phyloP scores from a whole-genome alignment of 2,113 vertebrate genomes.

The Grammomys dolichurus region DNA sequence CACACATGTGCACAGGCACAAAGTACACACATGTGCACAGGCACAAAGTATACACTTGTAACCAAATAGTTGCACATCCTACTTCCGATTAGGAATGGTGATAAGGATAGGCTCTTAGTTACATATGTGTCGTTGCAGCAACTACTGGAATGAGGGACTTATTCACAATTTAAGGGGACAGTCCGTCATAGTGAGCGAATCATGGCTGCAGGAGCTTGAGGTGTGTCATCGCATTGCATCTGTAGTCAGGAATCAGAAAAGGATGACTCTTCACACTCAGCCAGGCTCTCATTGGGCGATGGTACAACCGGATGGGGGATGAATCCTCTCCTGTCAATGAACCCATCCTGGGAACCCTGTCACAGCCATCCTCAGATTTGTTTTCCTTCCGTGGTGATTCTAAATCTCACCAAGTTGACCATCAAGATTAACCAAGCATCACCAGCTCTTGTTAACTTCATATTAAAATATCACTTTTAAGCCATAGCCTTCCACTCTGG shows the following conservation, averaged over 20 bases:
- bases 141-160: neutral
- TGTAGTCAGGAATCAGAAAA: neutral
- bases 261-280: neutral
- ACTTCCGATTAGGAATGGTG: neutral
- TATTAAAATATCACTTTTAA: neutral
- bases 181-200: too few relatives aligned
- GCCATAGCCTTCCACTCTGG: neutral
- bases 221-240: neutral
- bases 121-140: neutral
- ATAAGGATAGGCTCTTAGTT: neutral
- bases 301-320: too few relatives aligned
- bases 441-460: neutral
- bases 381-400: neutral
- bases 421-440: neutral
- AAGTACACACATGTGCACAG: neutral
- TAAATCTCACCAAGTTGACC: neutral
- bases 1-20: neutral
- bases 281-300: neutral
- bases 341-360: neutral
- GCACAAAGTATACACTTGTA: too few relatives aligned
- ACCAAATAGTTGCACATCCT: neutral
- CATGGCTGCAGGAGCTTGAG: neutral
- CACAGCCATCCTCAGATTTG: neutral
- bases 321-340: neutral
- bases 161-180: too few relatives aligned